Evolutionary conservation across 2,113 vertebrate species (phyloP).

Genomic region (Aramus guarauna): DNA sequence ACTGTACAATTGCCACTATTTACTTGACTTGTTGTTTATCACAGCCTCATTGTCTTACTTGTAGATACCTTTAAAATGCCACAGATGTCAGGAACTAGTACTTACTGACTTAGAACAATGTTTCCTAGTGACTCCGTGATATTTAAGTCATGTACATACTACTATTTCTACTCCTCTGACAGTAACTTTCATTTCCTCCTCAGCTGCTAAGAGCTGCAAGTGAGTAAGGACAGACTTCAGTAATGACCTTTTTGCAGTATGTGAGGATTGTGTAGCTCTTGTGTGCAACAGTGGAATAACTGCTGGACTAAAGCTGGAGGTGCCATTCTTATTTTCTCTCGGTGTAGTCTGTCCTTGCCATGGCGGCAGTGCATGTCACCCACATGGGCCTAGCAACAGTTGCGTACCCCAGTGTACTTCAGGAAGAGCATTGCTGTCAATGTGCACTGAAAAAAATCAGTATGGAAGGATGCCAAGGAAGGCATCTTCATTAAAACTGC

Average conservation of each 20-base stretch:
- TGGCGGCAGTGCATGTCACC: not conserved
- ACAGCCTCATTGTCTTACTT: not conserved
- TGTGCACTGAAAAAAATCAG: not conserved
- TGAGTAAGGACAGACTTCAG: not conserved
- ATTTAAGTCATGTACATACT: not conserved
- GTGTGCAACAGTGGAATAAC: not conserved
- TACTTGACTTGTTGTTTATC: not conserved
- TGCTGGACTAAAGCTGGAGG: not conserved
- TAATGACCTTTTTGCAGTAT: not conserved
- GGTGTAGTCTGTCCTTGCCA: fast-evolving
- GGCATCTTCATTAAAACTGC: not conserved
- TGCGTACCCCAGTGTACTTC: not conserved
- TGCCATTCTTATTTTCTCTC: not conserved
- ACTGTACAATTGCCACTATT: not conserved
- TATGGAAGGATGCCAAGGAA: not conserved
- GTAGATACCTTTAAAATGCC: not conserved
- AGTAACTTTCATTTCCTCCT: not conserved
- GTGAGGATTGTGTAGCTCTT: not conserved
- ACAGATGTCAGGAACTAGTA: not conserved
- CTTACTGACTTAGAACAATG: not conserved
- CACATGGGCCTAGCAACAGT: not conserved
- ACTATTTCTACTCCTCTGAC: not conserved
- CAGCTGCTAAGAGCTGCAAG: not conserved
- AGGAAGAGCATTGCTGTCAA: not conserved
- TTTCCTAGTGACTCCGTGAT: not conserved